Conservation (phyloP, 2,888 invertebrate genomes). For the Caenorhabditis sp. region DNA sequence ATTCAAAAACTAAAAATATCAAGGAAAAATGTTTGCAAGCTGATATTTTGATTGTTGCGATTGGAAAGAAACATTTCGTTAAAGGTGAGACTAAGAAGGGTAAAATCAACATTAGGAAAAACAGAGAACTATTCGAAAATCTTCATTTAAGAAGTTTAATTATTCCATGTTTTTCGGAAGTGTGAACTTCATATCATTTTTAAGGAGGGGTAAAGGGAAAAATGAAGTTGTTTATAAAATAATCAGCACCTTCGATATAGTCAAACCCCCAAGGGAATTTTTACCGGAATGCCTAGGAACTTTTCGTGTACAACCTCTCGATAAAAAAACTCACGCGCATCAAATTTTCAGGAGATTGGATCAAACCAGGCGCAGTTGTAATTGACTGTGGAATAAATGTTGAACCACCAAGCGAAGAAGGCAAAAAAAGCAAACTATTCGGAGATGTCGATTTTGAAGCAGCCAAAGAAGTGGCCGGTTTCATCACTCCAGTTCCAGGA, state of each 20-base stretch:
- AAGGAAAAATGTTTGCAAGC: conserved; percentile 75
- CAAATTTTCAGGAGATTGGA: conserved; percentile 80
- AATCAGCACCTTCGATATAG: no score
- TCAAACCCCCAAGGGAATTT: no score
- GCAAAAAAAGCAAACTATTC: conserved; percentile 74
- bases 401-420: conserved; percentile 40
- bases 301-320: no score
- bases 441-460: conserved; percentile 88
- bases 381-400: conserved; percentile 97
- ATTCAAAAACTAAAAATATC: conserved; percentile 81
- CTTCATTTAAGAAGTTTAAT: no score
- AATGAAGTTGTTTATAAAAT: no score
- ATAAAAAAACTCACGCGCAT: no score
- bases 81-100: conserved; percentile 78
- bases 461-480: conserved; percentile 77
- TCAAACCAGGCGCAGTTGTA: conserved; percentile 95
- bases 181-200: no score
- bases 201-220: no score
- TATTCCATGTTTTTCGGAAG: no score
- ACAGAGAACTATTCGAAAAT: no score
- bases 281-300: no score
- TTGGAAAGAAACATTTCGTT: conserved; percentile 88
- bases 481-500: conserved; percentile 72
- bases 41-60: conserved; percentile 95
- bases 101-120: background rate